These are phyloP conservation scores for Dicyrtomina minuta DNA, from an alignment of 2,888 invertebrate genomes.

Conservation along the genomic window DNA sequence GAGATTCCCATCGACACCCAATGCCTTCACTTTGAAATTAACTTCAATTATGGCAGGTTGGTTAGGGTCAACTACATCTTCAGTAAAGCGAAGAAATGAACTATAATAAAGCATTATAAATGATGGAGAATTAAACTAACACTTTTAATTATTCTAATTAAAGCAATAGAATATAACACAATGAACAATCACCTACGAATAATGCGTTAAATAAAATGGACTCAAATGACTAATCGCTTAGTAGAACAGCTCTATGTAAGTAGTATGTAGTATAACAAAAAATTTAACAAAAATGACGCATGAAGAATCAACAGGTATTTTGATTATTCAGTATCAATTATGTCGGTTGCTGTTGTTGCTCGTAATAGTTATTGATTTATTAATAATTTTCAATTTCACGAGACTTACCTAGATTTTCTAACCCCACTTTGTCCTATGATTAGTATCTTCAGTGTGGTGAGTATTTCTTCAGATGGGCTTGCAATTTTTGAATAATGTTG, in stretches of 20 bases:
- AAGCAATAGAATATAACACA: too few species aligned
- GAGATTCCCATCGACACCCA: conserved; percentile 91
- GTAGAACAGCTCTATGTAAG: too few species aligned
- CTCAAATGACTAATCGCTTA: too few species aligned
- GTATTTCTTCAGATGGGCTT: conserved; percentile 61
- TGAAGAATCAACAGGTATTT: too few species aligned
- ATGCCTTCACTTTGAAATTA: conserved; percentile 91
- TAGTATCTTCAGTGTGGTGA: conserved; percentile 87
- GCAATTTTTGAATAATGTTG: neutral
- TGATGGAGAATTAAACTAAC: too few species aligned
- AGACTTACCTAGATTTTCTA: conserved; percentile 87
- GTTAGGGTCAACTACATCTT: conserved; percentile 90
- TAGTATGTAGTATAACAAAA: too few species aligned
- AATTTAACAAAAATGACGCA: too few species aligned
- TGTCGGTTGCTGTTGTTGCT: neutral
- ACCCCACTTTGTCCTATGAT: conserved; percentile 98
- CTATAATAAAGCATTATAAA: conserved; percentile 62
- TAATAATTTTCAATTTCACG: neutral
- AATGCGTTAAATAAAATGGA: too few species aligned
- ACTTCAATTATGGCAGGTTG: conserved; percentile 96
- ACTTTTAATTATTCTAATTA: too few species aligned
- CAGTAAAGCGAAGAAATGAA: conserved; percentile 89
- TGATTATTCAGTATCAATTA: neutral
- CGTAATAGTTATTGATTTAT: neutral
- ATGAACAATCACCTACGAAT: too few species aligned